Base-by-base conservation (phyloP, 2,888 invertebrate genomes). In the Macroteleia sp. region DNA sequence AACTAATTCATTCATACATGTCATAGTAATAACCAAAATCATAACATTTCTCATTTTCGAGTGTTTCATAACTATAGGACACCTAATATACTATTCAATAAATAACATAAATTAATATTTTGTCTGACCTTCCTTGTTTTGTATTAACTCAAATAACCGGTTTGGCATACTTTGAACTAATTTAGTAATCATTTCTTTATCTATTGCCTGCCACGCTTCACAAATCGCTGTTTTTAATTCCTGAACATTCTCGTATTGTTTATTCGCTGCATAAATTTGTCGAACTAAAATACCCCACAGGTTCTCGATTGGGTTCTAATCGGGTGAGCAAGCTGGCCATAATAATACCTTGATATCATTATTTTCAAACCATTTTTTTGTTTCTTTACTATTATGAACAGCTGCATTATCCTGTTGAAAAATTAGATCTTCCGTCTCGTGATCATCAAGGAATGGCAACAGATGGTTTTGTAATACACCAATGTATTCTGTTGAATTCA, bases 111-210 rank as follows among this genome's bases (percentile, higher is more conserved):
- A 25, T 25, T 32, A 44, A 25, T 19, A 52, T 20, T 41, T 12
- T 20, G 64, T 64, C 4, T 22, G 14, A 1, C 50, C 48, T 39
- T 39, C 50, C 20, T 69, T 57, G 10, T 50, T 57, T 20, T 69
- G 14, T 16, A 69, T 69, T 39, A 39, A 16, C 17, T 39, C 17
- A 39, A 39, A 39, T 5, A 39, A 17, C 14, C 39, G 39, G 16
- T 17, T 48, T 39, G 25, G 12, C 56, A 56, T 67, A 39, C 46
- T 56, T 34, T 25, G 8, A n/a, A 69, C 30, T 4, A 69, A 57
- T 8, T 59, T 48, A 25, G 32, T 17, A 12, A 46, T 20, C 2
- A 17, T 3, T 12, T 52, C 3, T 50, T 50, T 32, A 44, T 59
- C 41, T 34, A 70, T 59, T 59, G 32, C 50, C 10, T 30, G 8